phyloP scores from a whole-genome alignment of 2,797 vertebrate species.

The Argyrosomus regius region DNA sequence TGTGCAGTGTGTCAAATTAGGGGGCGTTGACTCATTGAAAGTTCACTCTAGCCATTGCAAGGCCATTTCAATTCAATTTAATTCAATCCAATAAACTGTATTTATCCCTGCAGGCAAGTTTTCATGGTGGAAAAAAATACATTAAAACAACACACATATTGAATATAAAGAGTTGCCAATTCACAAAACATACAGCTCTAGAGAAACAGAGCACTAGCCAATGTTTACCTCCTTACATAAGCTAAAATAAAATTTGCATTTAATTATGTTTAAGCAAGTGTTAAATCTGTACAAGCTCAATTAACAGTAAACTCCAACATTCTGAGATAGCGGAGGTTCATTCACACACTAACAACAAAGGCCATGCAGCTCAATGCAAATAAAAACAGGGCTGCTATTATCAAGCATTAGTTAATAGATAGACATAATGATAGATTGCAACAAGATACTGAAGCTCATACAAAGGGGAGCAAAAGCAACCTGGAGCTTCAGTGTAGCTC shows the following conservation, averaged over 20 bases:
- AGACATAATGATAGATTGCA: conserved; percentile 21
- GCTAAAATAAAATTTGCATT: neutral
- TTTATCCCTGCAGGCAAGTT: conserved; percentile 72
- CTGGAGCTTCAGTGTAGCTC: conserved; percentile 30
- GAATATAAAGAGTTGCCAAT: conserved; percentile 48
- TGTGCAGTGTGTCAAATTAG: conserved; percentile 64
- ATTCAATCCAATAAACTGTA: conserved; percentile 76
- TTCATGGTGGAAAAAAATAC: conserved; percentile 68
- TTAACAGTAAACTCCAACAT: neutral
- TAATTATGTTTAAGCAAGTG: neutral
- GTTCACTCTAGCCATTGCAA: conserved; percentile 62
- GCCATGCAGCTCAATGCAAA: conserved; percentile 8
- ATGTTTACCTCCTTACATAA: neutral
- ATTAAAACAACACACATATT: conserved; percentile 65
- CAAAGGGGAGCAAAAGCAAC: conserved; percentile 36
- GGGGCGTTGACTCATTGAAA: conserved; percentile 58
- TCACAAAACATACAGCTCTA: conserved; percentile 21
- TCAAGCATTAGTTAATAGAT: conserved; percentile 7
- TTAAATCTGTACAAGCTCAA: conserved; percentile 2
- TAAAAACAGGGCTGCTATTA: neutral
- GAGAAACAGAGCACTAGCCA: neutral
- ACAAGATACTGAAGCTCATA: conserved; percentile 1
- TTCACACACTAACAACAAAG: neutral
- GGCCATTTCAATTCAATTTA: conserved; percentile 73
- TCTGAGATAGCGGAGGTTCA: neutral